Conservation (phyloP, 2,888 invertebrate genomes). For the Drosophila conformis region DNA sequence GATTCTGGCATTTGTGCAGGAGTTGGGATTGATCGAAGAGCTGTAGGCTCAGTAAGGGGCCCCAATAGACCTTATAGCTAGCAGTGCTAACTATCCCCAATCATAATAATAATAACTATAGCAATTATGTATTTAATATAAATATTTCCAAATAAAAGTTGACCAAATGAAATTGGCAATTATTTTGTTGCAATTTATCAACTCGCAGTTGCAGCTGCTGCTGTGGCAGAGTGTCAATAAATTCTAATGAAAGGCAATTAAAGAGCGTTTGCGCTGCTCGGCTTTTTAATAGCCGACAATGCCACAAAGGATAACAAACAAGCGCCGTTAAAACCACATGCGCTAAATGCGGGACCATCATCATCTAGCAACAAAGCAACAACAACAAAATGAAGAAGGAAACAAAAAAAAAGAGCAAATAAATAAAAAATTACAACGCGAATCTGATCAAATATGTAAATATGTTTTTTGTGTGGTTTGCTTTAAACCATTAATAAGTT, state of each 20-base stretch:
- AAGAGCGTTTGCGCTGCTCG: conserved; percentile 45
- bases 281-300: conserved; percentile 46
- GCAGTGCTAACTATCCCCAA: too few species aligned
- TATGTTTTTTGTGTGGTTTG: conserved; percentile 27
- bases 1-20: too few species aligned
- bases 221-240: conserved; percentile 58
- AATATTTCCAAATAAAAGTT: neutral
- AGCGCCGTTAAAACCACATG: conserved; percentile 28
- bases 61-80: too few species aligned
- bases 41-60: too few species aligned
- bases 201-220: conserved; percentile 18
- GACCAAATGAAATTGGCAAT: conserved; percentile 12
- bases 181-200: conserved; percentile 10
- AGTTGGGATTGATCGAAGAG: too few species aligned
- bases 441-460: conserved; percentile 31
- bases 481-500: conserved; percentile 30
- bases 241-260: conserved; percentile 72
- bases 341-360: conserved; percentile 65
- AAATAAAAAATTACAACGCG: conserved; percentile 53
- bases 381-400: neutral
- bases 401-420: conserved; percentile 19
- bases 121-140: too few species aligned
- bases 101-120: too few species aligned
- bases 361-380: conserved; percentile 10
- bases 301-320: conserved; percentile 32